Base-by-base conservation (phyloP, 35 echinoderm and acorn worm species). In the Heliocidaris erythrogramma region DNA sequence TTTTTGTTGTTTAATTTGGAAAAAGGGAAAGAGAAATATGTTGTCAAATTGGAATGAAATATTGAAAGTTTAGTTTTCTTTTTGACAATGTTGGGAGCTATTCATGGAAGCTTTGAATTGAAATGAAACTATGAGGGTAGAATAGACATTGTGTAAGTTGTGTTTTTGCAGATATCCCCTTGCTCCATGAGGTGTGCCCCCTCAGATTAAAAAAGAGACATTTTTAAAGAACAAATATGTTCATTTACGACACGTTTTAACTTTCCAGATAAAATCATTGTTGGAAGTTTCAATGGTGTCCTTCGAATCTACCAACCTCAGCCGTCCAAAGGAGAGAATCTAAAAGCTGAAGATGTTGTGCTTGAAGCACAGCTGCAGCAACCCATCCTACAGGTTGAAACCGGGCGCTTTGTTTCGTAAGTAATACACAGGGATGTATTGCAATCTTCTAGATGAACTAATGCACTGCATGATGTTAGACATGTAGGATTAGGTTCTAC, bases 331-430 rank as follows among this genome's bases (percentile, higher is more conserved):
- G 98, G 85, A 48, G 97, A 95, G 27, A 93, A 95, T 85, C 93
- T 95, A 30, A 95, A 97, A 86, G 97, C 97, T 16, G 95, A 97
- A 88, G 97, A 96, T 94, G 97, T 99, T 30, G 50, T 99, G 0
- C 52, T 99, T 48, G 98, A 99, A 60, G 91, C 92, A 30, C 98
- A 99, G 96, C 52, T 99, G 16, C 94, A 86, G 7, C 93, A 94
- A 18, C 98, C 98, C 85, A 97, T 99, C 30, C 95, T 97, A 42
- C 97, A 97, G 85, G 60, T 97, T 47, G 95, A 95, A 50, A 95
- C 94, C 27, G 98, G 98, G 2, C 94, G 88, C 92, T 97, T 99
- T 97, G 98, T 99, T 48, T 99, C 98, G 98, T 99, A 94, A 97
- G 98, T 99, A 84, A 8, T 78, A 0, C 35, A 42, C 0, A 42